phyloP scores from a whole-genome alignment of 2,888 invertebrate genomes.

The Galeopsomyia nigrocyanea region DNA sequence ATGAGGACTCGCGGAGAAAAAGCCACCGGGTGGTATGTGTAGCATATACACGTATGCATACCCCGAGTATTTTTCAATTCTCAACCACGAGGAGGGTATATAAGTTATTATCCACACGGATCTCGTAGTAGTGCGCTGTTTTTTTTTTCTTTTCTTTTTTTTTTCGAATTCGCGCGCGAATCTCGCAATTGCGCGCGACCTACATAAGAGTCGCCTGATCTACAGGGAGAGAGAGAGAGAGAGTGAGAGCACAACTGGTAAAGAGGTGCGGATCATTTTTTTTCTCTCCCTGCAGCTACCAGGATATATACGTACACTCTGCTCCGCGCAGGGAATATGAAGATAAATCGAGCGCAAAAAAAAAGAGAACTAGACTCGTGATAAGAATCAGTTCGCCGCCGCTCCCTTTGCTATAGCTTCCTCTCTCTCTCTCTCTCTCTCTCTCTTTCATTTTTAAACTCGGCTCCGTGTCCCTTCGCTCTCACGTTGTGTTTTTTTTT shows the following conservation, averaged over 20 bases:
- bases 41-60: too few relatives aligned
- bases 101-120: conserved; percentile 16
- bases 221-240: conserved; percentile 15
- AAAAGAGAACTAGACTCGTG: conserved; percentile 23
- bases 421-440: conserved; percentile 11
- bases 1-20: neutral
- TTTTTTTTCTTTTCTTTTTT: neutral
- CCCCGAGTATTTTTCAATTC: conserved; percentile 30
- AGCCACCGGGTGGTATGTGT: neutral
- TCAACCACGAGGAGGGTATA: neutral
- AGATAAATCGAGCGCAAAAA: conserved; percentile 45
- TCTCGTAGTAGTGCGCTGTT: too few relatives aligned
- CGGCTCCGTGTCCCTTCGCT: neutral
- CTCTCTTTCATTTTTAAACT: conserved; percentile 32
- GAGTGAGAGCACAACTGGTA: conserved; percentile 7
- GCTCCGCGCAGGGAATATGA: conserved; percentile 28
- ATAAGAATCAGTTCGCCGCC: conserved; percentile 42
- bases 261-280: conserved; percentile 36
- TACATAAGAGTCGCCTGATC: conserved; percentile 37
- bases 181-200: conserved; percentile 20
- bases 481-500: neutral
- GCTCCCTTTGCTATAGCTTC: neutral
- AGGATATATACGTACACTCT: neutral
- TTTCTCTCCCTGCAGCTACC: neutral
- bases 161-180: too few relatives aligned